Percentiles rank a stretch among this genome's conserved stretches.
phyloP scores from a whole-genome alignment of 2,888 invertebrate species.

The Caradrina clavipalpis region DNA sequence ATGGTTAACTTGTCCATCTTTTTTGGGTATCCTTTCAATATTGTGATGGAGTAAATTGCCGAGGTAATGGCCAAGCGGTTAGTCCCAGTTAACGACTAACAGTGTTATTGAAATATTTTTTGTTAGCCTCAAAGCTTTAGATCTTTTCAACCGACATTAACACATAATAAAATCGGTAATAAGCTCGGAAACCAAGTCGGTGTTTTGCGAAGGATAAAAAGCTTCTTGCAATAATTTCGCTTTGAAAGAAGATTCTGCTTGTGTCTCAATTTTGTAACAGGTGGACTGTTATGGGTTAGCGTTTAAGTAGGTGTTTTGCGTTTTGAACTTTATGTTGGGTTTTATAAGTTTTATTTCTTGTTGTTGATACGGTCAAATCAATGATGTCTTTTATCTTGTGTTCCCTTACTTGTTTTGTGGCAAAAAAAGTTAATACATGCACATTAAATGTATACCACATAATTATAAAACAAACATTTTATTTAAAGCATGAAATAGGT shows the following conservation, averaged over 20 bases:
- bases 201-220: conserved; percentile 41
- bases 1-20: conserved; percentile 27
- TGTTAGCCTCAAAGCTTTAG: conserved; percentile 52
- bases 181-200: conserved; percentile 25
- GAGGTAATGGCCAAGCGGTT: conserved; percentile 65
- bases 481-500: too few species aligned
- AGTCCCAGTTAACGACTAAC: conserved; percentile 66
- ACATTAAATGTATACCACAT: too few species aligned
- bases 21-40: conserved; percentile 62
- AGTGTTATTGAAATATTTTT: conserved; percentile 69
- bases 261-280: conserved; percentile 12
- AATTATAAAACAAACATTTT: too few species aligned
- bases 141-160: conserved; percentile 55
- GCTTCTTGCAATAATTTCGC: conserved; percentile 31
- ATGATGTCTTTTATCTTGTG: neutral
- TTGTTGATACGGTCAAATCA: neutral
- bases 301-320: too few species aligned
- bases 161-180: conserved; percentile 62
- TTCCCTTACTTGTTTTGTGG: neutral
- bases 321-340: too few species aligned
- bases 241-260: conserved; percentile 11
- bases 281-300: neutral
- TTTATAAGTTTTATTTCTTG: neutral
- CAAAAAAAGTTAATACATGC: too few species aligned
- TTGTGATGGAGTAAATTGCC: conserved; percentile 64